Conservation (phyloP, 2,113 vertebrate species). For the Oceanites oceanicus region DNA sequence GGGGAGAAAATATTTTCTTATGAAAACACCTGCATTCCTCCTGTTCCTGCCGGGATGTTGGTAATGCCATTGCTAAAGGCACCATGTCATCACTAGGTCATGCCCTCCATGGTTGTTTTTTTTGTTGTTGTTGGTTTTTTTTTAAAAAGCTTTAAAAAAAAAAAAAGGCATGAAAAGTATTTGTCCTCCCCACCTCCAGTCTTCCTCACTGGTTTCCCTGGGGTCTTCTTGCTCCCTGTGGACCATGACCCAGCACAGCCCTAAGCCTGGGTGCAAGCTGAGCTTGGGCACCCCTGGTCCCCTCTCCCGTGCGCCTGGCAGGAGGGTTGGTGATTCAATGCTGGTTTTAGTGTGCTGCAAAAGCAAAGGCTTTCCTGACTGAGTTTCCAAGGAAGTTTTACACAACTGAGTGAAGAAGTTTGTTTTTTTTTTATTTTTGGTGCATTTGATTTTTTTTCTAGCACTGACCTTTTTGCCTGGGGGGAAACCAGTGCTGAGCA, state of each 20-base stretch:
- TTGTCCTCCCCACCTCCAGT: neutral
- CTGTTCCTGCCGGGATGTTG: neutral
- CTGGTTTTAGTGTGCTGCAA: neutral
- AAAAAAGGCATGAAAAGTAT: neutral
- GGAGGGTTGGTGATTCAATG: neutral
- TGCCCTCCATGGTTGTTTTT: neutral
- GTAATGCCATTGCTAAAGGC: neutral
- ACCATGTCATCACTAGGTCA: neutral
- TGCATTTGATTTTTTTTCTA: neutral
- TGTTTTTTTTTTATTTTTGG: too few relatives aligned
- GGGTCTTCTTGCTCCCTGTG: neutral
- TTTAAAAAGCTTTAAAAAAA: neutral
- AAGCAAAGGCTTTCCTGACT: neutral
- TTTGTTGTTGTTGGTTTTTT: neutral
- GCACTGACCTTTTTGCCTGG: neutral
- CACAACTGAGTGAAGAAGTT: accelerated
- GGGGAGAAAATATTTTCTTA: conserved; percentile 1
- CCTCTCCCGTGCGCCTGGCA: accelerated
- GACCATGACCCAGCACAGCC: neutral
- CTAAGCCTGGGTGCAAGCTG: accelerated
- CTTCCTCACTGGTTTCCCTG: neutral
- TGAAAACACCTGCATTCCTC: conserved; percentile 23
- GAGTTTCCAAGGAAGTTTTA: neutral
- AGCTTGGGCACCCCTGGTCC: neutral
- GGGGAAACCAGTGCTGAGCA: accelerated